Conservation (phyloP, 53 echinoderm and acorn worm species). For the Mesocentrotus franciscanus region DNA sequence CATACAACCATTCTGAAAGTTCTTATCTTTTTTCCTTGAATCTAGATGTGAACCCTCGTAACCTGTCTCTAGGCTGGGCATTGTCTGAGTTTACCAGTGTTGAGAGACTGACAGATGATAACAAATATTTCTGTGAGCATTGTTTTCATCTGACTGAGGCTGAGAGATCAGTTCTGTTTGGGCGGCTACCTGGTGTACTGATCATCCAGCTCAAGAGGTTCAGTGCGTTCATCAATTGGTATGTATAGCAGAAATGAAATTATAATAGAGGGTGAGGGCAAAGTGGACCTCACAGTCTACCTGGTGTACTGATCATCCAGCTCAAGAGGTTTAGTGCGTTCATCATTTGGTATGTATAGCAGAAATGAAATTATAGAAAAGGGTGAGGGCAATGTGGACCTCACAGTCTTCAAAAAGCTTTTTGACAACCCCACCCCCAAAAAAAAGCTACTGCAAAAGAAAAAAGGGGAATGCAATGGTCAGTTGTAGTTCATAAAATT, state of each 20-base stretch:
- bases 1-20: no score
- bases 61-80: constrained; percentile 90
- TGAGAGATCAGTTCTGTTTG: constrained; percentile 91
- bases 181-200: constrained; percentile 84
- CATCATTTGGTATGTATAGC: constrained; percentile 73
- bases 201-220: constrained; percentile 91
- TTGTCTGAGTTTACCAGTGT: constrained; percentile 92
- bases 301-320: constrained; percentile 84
- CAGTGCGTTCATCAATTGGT: constrained; percentile 88
- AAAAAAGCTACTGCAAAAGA: no score
- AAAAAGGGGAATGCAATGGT: no score
- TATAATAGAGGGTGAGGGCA: no score
- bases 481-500: no score
- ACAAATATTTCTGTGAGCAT: constrained; percentile 98
- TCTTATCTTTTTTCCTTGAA: neutral
- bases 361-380: no score
- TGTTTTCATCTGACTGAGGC: constrained; percentile 89
- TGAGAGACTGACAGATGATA: constrained; percentile 91
- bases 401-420: constrained; percentile 19
- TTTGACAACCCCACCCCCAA: no score
- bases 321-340: constrained; percentile 92
- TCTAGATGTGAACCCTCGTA: constrained; percentile 73
- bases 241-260: neutral
- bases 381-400: no score
- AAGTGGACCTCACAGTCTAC: constrained; percentile 47